Conservation (phyloP, 2,797 vertebrate species). For the Sebastes vulpes region DNA sequence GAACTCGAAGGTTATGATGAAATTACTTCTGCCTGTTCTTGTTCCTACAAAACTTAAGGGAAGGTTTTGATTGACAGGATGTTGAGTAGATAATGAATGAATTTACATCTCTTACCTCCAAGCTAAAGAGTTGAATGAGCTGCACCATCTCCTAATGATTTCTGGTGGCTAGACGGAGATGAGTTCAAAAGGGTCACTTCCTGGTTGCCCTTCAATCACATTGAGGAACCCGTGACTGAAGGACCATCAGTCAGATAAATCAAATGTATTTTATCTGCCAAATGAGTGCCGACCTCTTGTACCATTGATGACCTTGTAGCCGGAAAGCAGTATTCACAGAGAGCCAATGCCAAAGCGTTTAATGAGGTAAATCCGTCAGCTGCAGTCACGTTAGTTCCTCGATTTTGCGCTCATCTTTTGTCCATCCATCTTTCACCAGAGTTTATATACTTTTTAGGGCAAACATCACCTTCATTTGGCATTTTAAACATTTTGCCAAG, state of each 20-base stretch:
- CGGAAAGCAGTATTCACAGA: constrained; percentile 12
- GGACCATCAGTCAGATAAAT: constrained; percentile 29
- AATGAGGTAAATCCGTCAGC: background rate
- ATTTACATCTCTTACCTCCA: constrained; percentile 26
- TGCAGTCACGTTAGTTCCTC: background rate
- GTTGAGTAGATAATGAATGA: constrained; percentile 26
- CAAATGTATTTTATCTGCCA: constrained; percentile 31
- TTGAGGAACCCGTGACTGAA: constrained; percentile 18
- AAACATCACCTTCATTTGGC: background rate
- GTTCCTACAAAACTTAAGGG: background rate
- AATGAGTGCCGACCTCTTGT: constrained; percentile 13
- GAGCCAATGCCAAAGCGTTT: background rate
- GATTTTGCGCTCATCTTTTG: background rate
- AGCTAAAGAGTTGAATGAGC: constrained; percentile 20
- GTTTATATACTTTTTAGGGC: background rate
- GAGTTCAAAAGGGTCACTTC: constrained; percentile 30
- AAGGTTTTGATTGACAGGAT: constrained; percentile 34
- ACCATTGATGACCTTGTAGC: background rate
- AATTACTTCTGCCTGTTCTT: background rate
- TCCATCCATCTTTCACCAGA: background rate
- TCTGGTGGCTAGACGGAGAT: constrained; percentile 25
- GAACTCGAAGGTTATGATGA: background rate
- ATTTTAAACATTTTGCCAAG: background rate
- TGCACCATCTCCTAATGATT: constrained; percentile 38
- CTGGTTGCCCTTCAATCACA: constrained; percentile 26